phyloP scores from a whole-genome alignment of 2,797 vertebrate genomes.

The Sebastes alutus region DNA sequence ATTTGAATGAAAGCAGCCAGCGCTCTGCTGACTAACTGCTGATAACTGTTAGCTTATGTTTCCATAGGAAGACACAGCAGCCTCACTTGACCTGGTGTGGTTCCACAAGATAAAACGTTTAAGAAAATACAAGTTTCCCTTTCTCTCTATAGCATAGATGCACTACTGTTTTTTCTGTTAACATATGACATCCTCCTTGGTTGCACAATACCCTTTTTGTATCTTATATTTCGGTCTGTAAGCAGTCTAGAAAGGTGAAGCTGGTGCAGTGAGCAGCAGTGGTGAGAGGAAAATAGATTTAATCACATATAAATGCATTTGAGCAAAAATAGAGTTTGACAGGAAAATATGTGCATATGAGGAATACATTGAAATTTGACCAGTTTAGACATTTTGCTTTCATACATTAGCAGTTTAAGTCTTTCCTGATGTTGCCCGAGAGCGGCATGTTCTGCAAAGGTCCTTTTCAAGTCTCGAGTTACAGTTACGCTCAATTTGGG shows the following conservation, averaged over 20 bases:
- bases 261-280: background rate
- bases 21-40: constrained; percentile 28
- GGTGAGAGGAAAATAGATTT: constrained; percentile 15
- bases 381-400: constrained; percentile 37
- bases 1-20: constrained; percentile 27
- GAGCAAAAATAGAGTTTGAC: background rate
- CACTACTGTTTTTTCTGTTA: background rate
- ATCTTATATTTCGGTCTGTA: background rate
- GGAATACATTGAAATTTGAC: constrained; percentile 1
- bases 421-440: constrained; percentile 50
- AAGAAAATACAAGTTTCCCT: constrained; percentile 47
- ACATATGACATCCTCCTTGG: constrained; percentile 13
- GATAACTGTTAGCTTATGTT: constrained; percentile 51
- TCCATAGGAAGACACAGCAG: constrained; percentile 26
- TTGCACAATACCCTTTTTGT: background rate
- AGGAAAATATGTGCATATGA: constrained; percentile 3
- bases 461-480: constrained; percentile 49
- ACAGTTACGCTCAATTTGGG: constrained; percentile 50
- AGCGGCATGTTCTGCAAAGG: constrained; percentile 20
- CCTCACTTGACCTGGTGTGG: constrained; percentile 51
- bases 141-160: constrained; percentile 4
- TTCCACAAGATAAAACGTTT: constrained; percentile 51
- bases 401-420: constrained; percentile 29
- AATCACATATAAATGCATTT: background rate
- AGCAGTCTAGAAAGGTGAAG: background rate